A percentile compares a stretch with the other conserved stretches of the same genome.
These are phyloP conservation scores for Drosophila orena DNA, from an alignment of 1,140 invertebrate species.

Conservation along the genomic window DNA sequence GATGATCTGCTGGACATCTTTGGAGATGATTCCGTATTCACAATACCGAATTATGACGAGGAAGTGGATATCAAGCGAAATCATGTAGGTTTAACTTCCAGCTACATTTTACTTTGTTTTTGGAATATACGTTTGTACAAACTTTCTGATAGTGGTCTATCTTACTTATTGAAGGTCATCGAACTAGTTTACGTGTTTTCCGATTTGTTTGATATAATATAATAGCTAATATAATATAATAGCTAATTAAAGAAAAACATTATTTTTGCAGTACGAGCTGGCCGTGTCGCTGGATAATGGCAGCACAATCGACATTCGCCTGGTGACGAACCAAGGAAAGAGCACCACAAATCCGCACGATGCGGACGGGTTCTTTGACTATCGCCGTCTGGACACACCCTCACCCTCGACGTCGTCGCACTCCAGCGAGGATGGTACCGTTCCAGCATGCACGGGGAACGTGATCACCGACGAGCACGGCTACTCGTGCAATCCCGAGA, in stretches of 20 bases:
- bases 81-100: not conserved
- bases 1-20: slow-evolving; percentile 75
- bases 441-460: slow-evolving; percentile 52
- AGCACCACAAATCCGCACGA: slow-evolving; percentile 61
- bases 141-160: too few species aligned
- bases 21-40: slow-evolving; percentile 75
- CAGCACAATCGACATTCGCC: slow-evolving; percentile 78
- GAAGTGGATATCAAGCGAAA: slow-evolving; percentile 72
- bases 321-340: slow-evolving; percentile 77
- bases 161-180: not conserved
- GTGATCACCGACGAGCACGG: slow-evolving; percentile 79
- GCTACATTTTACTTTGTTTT: too few species aligned
- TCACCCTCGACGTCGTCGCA: slow-evolving; percentile 67
- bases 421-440: slow-evolving; percentile 55
- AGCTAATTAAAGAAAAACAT: not conserved
- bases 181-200: not conserved
- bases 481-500: slow-evolving; percentile 76
- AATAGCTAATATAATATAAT: too few species aligned
- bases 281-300: slow-evolving; percentile 77
- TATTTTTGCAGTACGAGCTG: slow-evolving; percentile 42
- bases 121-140: too few species aligned
- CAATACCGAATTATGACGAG: slow-evolving; percentile 78
- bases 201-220: too few species aligned
- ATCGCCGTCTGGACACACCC: slow-evolving; percentile 64
- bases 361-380: slow-evolving; percentile 53